Conservation (phyloP, 1,140 invertebrate genomes). For the Saccostrea glomerata region DNA sequence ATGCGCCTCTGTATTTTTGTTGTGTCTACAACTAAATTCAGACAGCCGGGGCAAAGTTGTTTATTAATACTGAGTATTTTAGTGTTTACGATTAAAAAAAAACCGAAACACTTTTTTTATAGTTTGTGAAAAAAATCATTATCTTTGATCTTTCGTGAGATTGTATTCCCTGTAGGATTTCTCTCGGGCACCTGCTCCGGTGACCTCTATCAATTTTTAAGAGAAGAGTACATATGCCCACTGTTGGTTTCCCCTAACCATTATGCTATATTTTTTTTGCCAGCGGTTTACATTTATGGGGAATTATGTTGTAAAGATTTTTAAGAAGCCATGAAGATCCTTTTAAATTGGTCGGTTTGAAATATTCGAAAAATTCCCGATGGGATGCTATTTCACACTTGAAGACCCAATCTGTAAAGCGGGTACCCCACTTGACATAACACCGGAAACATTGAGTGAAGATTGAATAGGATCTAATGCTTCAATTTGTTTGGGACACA, state of each 20-base stretch:
- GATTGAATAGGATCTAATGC: slow-evolving; percentile 2
- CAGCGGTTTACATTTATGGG: too few species aligned
- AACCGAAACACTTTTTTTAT: background rate
- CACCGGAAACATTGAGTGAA: slow-evolving; percentile 19
- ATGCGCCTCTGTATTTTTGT: background rate
- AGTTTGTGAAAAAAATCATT: background rate
- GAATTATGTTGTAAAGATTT: too few species aligned
- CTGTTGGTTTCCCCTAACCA: background rate
- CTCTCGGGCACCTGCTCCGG: background rate
- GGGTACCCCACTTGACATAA: slow-evolving; percentile 1
- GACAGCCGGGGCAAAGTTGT: background rate
- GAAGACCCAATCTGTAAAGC: background rate
- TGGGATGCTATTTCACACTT: slow-evolving; percentile 20
- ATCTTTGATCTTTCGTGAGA: slow-evolving; percentile 14
- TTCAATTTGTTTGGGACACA: slow-evolving; percentile 20
- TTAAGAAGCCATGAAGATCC: background rate
- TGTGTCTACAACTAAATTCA: background rate
- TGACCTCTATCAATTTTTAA: background rate
- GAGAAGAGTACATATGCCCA: background rate
- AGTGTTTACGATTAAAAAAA: background rate
- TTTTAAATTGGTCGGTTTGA: background rate
- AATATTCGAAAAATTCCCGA: slow-evolving; percentile 20
- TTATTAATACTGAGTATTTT: background rate
- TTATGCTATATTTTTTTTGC: too few species aligned
- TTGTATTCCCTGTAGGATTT: background rate